Evolutionary conservation across 2,113 vertebrate species (phyloP).

Genomic region (Suncus etruscus): DNA sequence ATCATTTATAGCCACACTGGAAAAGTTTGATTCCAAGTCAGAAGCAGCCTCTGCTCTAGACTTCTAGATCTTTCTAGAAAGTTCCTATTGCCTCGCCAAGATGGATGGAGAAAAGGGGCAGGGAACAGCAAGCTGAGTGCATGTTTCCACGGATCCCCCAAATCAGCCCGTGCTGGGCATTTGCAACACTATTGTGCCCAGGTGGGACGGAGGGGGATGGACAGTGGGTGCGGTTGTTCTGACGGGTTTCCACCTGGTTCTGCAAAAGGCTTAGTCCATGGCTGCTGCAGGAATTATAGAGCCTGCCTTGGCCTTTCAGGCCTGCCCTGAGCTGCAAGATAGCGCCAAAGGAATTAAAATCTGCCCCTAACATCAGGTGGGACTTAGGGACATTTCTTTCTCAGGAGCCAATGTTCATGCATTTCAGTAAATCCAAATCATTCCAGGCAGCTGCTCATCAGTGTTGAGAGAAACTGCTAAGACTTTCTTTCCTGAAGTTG

Average conservation of each 20-base stretch:
- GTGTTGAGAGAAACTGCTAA: not conserved
- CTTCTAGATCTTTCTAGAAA: not conserved
- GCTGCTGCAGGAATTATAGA: conserved; percentile 16
- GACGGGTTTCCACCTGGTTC: conserved; percentile 27
- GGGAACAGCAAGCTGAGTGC: not conserved
- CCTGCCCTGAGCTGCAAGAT: not conserved
- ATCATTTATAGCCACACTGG: conserved; percentile 16
- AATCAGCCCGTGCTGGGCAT: not conserved
- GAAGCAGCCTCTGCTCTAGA: not conserved
- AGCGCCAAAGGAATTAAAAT: conserved; percentile 14
- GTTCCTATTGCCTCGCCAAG: conserved; percentile 6
- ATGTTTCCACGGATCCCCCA: not conserved
- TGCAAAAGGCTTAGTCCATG: not conserved
- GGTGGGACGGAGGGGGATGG: not conserved
- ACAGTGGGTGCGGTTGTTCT: conserved; percentile 2
- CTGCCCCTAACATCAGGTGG: not conserved
- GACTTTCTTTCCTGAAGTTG: not conserved
- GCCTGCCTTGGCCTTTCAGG: not conserved
- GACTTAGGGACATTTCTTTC: not conserved
- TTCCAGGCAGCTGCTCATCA: not conserved
- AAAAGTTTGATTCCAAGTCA: not conserved
- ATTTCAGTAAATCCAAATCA: not conserved
- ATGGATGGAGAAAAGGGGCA: not conserved
- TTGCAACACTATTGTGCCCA: not conserved
- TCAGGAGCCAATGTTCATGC: too few relatives aligned